Percentiles rank a stretch among this genome's conserved stretches.
phyloP scores from a whole-genome alignment of 2,888 invertebrate species.

The Drosophila stalkeri region DNA sequence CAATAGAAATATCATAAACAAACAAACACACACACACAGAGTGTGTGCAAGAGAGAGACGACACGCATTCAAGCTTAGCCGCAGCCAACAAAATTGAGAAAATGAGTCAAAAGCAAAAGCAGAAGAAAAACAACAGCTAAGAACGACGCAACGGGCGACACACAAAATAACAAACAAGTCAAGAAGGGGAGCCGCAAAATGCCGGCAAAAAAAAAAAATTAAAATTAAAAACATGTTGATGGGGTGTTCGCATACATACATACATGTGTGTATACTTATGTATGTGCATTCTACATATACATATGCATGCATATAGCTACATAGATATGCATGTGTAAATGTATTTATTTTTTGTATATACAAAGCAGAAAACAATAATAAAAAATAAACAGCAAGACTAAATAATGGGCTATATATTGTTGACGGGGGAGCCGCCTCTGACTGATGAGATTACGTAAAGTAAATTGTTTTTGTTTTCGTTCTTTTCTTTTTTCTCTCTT shows the following conservation, averaged over 20 bases:
- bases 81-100: constrained; percentile 43
- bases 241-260: constrained; percentile 8
- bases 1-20: constrained; percentile 79
- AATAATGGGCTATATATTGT: constrained; percentile 30
- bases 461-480: constrained; percentile 28
- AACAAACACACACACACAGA: constrained; percentile 45
- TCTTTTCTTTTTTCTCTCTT: not conserved
- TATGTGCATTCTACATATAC: not conserved
- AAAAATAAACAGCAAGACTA: constrained; percentile 22
- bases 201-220: constrained; percentile 64
- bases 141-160: constrained; percentile 31
- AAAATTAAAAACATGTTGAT: constrained; percentile 40
- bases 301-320: too few species aligned
- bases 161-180: constrained; percentile 63
- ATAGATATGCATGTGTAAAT: not conserved
- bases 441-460: constrained; percentile 64
- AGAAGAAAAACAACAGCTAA: constrained; percentile 45
- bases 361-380: constrained; percentile 36
- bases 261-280: not conserved
- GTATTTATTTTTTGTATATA: not conserved
- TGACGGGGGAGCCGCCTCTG: constrained; percentile 31
- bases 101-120: constrained; percentile 46
- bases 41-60: not conserved
- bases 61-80: constrained; percentile 18
- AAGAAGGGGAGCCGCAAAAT: constrained; percentile 49